Conservation (phyloP, 2,797 vertebrate genomes). For the Siniperca undulata region DNA sequence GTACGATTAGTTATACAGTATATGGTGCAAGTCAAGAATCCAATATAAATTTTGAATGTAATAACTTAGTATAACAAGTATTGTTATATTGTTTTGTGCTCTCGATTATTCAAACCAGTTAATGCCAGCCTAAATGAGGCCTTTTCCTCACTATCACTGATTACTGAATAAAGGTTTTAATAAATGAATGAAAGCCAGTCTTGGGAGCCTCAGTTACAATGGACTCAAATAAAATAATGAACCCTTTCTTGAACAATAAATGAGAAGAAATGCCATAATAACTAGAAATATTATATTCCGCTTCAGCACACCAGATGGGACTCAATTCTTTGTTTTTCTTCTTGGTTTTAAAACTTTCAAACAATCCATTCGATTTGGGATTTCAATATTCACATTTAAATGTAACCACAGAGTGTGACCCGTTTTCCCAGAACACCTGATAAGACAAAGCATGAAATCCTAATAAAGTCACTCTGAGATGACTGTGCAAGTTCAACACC, state of each 20-base stretch:
- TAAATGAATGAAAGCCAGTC: slow-evolving; percentile 17
- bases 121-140: not conserved
- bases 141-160: not conserved
- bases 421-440: slow-evolving; percentile 15
- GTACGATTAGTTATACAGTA: not conserved
- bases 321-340: not conserved
- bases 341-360: slow-evolving; percentile 14
- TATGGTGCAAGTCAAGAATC: not conserved
- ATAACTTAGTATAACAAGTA: not conserved
- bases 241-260: slow-evolving; percentile 30
- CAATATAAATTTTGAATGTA: not conserved
- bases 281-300: slow-evolving; percentile 16
- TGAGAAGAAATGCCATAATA: slow-evolving; percentile 31
- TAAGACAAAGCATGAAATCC: slow-evolving; percentile 18
- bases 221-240: slow-evolving; percentile 28
- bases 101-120: slow-evolving; percentile 4
- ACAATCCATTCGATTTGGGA: slow-evolving; percentile 28
- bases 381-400: slow-evolving; percentile 23
- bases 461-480: slow-evolving; percentile 30
- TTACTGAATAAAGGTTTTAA: slow-evolving; percentile 5
- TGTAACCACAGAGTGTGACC: slow-evolving; percentile 12
- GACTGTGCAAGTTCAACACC: slow-evolving; percentile 5
- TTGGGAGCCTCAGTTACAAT: slow-evolving; percentile 14
- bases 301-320: slow-evolving; percentile 2
- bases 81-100: slow-evolving; percentile 3